Conservation (phyloP, 2,888 invertebrate species). For the Noctua fimbriata region DNA sequence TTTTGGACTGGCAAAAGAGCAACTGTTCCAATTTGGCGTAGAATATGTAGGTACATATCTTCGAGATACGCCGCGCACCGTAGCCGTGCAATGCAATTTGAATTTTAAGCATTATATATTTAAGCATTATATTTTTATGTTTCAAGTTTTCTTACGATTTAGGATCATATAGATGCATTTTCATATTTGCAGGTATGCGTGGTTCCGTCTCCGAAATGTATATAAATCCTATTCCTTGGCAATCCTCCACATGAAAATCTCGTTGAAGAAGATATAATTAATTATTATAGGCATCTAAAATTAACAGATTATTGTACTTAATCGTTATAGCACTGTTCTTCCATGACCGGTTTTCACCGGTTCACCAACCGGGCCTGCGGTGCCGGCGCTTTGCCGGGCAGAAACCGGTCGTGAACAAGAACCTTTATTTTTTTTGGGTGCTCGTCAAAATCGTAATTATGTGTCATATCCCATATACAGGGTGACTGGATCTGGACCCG, state of each 20-base stretch:
- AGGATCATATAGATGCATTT: not conserved
- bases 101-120: not conserved
- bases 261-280: conserved; percentile 49
- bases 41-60: not conserved
- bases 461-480: conserved; percentile 5
- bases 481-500: too few species aligned
- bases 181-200: conserved; percentile 89
- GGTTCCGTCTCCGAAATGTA: conserved; percentile 92
- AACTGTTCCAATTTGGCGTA: not conserved
- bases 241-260: conserved; percentile 79
- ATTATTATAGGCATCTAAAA: conserved; percentile 57
- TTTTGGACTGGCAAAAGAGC: not conserved
- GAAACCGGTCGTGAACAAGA: not conserved
- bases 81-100: not conserved
- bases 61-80: not conserved
- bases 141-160: not conserved
- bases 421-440: conserved; percentile 29
- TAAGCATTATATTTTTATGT: not conserved
- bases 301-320: conserved; percentile 42
- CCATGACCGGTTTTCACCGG: not conserved
- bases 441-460: conserved; percentile 63
- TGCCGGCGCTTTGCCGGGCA: not conserved
- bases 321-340: conserved; percentile 2
- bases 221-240: conserved; percentile 92
- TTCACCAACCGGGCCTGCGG: not conserved